phyloP scores from a whole-genome alignment of 2,113 vertebrate genomes.

The Aix galericulata region DNA sequence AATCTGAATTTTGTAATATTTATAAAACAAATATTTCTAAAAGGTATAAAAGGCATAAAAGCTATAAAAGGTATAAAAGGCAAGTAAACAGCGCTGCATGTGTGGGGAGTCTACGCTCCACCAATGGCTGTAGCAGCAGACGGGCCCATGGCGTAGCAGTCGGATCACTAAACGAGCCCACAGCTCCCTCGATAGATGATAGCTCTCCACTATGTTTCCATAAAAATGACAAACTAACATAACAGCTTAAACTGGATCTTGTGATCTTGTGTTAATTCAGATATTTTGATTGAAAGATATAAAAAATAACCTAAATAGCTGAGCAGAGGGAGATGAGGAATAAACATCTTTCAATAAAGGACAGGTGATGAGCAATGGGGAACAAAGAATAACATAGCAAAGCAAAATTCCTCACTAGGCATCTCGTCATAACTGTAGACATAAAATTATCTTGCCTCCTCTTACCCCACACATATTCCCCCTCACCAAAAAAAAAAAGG shows the following conservation, averaged over 20 bases:
- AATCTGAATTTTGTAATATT: no score
- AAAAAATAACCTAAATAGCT: not conserved
- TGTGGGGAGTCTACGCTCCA: no score
- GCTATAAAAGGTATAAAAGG: no score
- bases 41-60: no score
- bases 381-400: not conserved
- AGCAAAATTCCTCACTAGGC: not conserved
- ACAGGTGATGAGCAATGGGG: not conserved
- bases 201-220: not conserved
- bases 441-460: not conserved
- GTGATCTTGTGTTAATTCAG: not conserved
- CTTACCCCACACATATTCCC: not conserved
- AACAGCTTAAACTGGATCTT: not conserved
- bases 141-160: no score
- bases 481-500: not conserved
- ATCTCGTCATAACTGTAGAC: not conserved
- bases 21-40: no score
- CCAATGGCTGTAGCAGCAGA: no score
- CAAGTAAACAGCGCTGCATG: no score
- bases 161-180: no score
- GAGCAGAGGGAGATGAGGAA: not conserved
- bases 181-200: no score
- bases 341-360: not conserved
- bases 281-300: not conserved
- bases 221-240: not conserved